Evolutionary conservation across 2,797 vertebrate species (phyloP).

Genomic region (Spinus olivaceus): DNA sequence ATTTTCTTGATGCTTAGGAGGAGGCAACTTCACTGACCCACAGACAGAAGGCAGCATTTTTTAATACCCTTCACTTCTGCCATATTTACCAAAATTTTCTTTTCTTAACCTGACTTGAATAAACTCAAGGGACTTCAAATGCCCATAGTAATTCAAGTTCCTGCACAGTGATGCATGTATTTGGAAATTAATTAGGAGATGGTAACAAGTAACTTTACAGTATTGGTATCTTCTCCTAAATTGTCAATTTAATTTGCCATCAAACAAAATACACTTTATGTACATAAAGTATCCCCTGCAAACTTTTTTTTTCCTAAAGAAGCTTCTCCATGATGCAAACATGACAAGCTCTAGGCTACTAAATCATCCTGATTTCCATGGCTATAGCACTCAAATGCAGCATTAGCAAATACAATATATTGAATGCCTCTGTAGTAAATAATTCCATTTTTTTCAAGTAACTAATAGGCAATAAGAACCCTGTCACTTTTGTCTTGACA

Average conservation of each 20-base stretch:
- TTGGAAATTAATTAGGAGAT: neutral
- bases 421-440: conserved; percentile 17
- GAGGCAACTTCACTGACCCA: neutral
- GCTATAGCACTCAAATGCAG: neutral
- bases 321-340: neutral
- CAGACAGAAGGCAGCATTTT: neutral
- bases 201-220: neutral
- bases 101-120: neutral
- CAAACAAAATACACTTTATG: neutral
- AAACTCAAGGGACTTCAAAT: neutral
- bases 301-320: neutral
- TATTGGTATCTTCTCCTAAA: neutral
- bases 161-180: neutral
- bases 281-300: neutral
- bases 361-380: neutral
- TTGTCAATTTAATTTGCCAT: neutral
- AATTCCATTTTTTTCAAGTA: conserved; percentile 22
- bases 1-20: neutral
- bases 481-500: conserved; percentile 17
- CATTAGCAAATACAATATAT: neutral
- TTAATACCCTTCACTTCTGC: neutral
- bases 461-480: conserved; percentile 19
- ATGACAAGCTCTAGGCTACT: neutral
- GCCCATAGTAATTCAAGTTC: neutral
- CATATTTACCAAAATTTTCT: neutral